Base-by-base conservation (phyloP, 2,113 vertebrate genomes). In the Vidua chalybeata region DNA sequence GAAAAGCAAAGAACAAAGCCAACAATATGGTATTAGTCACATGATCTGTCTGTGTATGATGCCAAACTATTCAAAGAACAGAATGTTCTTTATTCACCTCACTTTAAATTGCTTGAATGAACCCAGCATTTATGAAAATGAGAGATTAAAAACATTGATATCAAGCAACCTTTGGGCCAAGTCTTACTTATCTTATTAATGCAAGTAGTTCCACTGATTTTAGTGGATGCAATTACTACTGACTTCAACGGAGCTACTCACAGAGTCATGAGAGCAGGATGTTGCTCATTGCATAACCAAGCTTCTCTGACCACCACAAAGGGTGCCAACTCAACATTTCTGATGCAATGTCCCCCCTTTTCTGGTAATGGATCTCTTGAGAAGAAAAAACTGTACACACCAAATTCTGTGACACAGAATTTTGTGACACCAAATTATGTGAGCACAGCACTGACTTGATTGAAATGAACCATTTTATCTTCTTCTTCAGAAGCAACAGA, bases 1-100 rank as follows among this genome's bases (percentile, higher is more conserved):
- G 94, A 96, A 93, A 97, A 94, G 81, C 22, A 68, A 97, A 90
- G 68, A 95, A 96, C 89, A 97, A 97, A 96, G 93, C 90, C 95
- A 96, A 97, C 91, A 95, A 97, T 94, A 96, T 68, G 90, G 92
- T 93, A 97, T 96, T 96, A 97, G 97, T 98, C 94, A 96, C 93
- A 94, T 96, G 95, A 93, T 90, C 97, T 69, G 73, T 84, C 64
- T 3, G 1, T 3, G 10, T 66, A 46, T n/a, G 22, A 92, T 92
- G 96, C 96, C 94, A 96, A 86, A 92, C 54, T 94, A 94, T 94
- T 96, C 88, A 92, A 94, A 93, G 93, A 74, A 96, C 94, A 94
- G 49, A 96, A 85, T 66, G 94, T 96, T 95, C 95, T 96, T 97
- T 95, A 90, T 87, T 96, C 88, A 94, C 88, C 86, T 93, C 86